phyloP scores from a whole-genome alignment of 2,113 vertebrate genomes.

The Stegastes partitus region DNA sequence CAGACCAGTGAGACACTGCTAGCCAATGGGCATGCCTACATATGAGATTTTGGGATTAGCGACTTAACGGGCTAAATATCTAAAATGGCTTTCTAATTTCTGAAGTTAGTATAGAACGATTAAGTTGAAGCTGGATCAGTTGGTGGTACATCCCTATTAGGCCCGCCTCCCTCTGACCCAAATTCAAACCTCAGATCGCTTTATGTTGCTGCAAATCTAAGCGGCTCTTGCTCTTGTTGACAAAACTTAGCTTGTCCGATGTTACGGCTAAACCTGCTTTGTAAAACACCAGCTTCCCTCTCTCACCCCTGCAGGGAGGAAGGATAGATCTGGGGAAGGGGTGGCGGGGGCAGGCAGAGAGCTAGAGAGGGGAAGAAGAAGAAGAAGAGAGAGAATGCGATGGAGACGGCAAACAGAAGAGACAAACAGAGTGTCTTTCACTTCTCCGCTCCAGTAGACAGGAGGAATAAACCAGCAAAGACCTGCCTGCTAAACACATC shows the following conservation, averaged over 20 bases:
- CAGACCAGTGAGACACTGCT: slow-evolving; percentile 27
- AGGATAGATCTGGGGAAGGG: slow-evolving; percentile 23
- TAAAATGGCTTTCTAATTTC: slow-evolving; percentile 72
- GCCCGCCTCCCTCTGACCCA: slow-evolving; percentile 69
- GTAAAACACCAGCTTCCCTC: slow-evolving; percentile 45
- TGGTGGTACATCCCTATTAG: slow-evolving; percentile 62
- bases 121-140: slow-evolving; percentile 60
- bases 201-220: slow-evolving; percentile 57
- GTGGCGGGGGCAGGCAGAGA: neutral
- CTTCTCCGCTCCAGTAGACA: slow-evolving; percentile 72
- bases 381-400: slow-evolving; percentile 29
- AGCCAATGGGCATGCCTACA: slow-evolving; percentile 31
- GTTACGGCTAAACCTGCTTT: slow-evolving; percentile 61
- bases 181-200: slow-evolving; percentile 62
- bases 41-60: slow-evolving; percentile 68
- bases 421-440: slow-evolving; percentile 74
- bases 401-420: slow-evolving; percentile 66
- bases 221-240: slow-evolving; percentile 65
- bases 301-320: slow-evolving; percentile 45
- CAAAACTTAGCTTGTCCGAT: slow-evolving; percentile 66
- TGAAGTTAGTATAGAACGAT: slow-evolving; percentile 58
- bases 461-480: slow-evolving; percentile 74
- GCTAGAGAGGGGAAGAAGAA: slow-evolving; percentile 15
- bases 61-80: slow-evolving; percentile 67
- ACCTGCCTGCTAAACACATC: slow-evolving; percentile 78